Conservation (phyloP, 2,888 invertebrate genomes). For the Lasioglossum marginatum region DNA sequence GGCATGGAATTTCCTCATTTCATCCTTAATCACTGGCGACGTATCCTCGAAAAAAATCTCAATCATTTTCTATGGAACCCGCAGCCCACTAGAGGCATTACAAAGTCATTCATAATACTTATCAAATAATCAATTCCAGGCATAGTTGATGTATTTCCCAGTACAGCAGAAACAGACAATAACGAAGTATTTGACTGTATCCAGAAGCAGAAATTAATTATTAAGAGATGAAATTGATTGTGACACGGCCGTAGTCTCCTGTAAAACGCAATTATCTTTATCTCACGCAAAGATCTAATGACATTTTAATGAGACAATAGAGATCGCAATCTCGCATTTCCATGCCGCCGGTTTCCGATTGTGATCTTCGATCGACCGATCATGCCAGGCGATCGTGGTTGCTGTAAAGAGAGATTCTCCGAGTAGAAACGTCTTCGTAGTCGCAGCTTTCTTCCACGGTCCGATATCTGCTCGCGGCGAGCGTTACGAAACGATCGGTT, state of each 20-base stretch:
- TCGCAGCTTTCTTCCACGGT: slow-evolving; percentile 43
- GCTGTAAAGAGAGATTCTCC: slow-evolving; percentile 7
- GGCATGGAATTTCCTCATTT: neutral
- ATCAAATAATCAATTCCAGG: neutral
- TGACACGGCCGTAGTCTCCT: neutral
- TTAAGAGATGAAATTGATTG: neutral
- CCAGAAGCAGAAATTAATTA: neutral
- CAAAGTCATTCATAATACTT: neutral
- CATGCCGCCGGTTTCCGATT: neutral
- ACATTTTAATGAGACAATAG: neutral
- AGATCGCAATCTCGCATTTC: neutral
- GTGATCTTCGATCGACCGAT: neutral
- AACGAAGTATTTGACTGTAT: neutral
- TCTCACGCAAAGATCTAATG: neutral
- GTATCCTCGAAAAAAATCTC: neutral
- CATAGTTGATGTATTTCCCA: neutral
- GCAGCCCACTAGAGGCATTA: neutral
- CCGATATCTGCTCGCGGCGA: slow-evolving; percentile 33
- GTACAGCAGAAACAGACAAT: neutral
- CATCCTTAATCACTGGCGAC: neutral
- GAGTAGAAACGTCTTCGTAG: slow-evolving; percentile 46
- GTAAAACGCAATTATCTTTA: neutral
- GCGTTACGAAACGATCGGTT: slow-evolving; percentile 55
- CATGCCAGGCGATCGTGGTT: neutral
- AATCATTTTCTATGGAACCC: neutral